These are phyloP conservation scores for Lates japonicus DNA, from an alignment of 2,797 vertebrate genomes.

Conservation along the genomic window DNA sequence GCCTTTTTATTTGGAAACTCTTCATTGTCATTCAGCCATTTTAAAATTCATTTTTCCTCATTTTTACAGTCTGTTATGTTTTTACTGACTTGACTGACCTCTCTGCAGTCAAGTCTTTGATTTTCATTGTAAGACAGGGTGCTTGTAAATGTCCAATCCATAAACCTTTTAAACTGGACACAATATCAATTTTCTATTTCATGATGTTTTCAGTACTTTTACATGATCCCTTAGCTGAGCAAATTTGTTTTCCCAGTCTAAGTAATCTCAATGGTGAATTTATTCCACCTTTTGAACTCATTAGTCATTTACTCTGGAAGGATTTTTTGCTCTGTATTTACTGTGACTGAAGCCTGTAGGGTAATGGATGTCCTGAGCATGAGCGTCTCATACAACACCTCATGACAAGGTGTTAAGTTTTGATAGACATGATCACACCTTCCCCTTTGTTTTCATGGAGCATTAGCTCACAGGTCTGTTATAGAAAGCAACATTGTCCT, in stretches of 20 bases:
- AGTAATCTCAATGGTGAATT: background rate
- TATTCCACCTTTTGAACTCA: background rate
- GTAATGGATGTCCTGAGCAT: background rate
- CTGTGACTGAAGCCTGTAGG: background rate
- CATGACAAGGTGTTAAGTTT: background rate
- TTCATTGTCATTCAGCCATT: background rate
- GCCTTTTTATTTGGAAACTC: slow-evolving; percentile 58
- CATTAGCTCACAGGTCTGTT: background rate
- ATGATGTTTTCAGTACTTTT: background rate
- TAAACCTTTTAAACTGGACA: background rate
- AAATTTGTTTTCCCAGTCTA: background rate
- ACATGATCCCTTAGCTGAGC: background rate
- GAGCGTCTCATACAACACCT: background rate
- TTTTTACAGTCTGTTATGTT: slow-evolving; percentile 1
- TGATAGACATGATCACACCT: background rate
- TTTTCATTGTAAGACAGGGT: background rate
- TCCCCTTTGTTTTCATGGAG: background rate
- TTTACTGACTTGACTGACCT: background rate
- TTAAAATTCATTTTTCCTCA: background rate
- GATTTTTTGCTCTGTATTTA: background rate
- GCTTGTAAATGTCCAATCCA: background rate
- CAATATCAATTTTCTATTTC: background rate
- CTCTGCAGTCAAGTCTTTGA: background rate
- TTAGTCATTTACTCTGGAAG: background rate
- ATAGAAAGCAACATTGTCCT: background rate